A percentile compares a stretch with the other conserved stretches of the same genome.
phyloP scores from a whole-genome alignment of 2,888 invertebrate genomes.

The Autographa pulchrina region DNA sequence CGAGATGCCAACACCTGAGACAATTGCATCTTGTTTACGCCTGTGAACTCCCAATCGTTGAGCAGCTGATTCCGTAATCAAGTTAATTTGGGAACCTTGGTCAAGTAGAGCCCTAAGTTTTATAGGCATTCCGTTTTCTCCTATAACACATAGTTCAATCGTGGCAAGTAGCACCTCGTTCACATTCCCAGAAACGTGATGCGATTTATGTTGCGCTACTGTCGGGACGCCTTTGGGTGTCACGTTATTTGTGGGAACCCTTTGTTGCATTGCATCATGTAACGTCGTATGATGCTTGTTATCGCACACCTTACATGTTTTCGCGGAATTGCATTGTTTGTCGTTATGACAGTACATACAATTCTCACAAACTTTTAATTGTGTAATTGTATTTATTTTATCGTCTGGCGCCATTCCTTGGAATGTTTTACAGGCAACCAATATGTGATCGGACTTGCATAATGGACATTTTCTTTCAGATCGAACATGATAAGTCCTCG shows the following conservation, averaged over 20 bases:
- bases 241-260: not conserved
- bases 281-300: slow-evolving; percentile 14
- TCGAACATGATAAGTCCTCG: not conserved
- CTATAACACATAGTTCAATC: not conserved
- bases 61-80: not conserved
- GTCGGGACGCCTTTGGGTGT: not conserved
- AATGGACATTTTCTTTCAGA: not conserved
- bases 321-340: not conserved
- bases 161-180: not conserved
- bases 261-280: slow-evolving; percentile 12
- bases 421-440: not conserved
- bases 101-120: not conserved
- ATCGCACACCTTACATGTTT: slow-evolving; percentile 12
- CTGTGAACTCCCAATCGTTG: not conserved
- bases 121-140: not conserved
- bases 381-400: slow-evolving; percentile 6
- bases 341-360: slow-evolving; percentile 17
- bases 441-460: not conserved
- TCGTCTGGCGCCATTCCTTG: not conserved
- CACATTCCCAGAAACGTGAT: not conserved
- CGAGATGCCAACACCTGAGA: not conserved
- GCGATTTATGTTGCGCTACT: not conserved
- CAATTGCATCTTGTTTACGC: not conserved
- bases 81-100: not conserved
- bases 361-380: slow-evolving; percentile 13